These are phyloP conservation scores for Stenichneumon culpator DNA, from an alignment of 2,888 invertebrate genomes.

Conservation along the genomic window DNA sequence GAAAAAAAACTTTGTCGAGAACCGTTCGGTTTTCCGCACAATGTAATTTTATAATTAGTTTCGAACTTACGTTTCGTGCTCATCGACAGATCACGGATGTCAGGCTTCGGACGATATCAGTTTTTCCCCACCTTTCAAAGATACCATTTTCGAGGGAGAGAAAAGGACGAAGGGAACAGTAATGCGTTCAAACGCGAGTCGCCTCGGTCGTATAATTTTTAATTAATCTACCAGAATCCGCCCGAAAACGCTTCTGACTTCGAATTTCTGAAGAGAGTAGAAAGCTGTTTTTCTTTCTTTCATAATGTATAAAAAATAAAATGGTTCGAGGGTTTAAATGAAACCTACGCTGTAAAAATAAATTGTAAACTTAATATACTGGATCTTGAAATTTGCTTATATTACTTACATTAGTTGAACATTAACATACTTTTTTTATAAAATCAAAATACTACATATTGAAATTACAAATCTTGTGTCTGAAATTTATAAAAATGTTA, in stretches of 20 bases:
- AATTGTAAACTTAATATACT: too few relatives aligned
- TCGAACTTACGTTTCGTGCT: not conserved
- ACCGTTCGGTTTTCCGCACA: not conserved
- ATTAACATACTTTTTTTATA: too few relatives aligned
- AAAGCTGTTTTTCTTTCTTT: conserved; percentile 41
- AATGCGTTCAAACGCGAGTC: not conserved
- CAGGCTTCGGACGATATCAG: not conserved
- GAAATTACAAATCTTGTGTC: too few relatives aligned
- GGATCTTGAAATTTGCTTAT: too few relatives aligned
- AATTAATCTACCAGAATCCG: conserved; percentile 30
- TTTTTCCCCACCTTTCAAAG: not conserved
- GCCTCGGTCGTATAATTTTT: conserved; percentile 29
- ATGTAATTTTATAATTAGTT: conserved; percentile 6
- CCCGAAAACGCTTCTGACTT: conserved; percentile 30
- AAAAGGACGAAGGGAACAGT: not conserved
- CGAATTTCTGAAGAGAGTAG: conserved; percentile 47
- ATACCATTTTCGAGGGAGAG: too few relatives aligned
- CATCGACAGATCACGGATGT: not conserved
- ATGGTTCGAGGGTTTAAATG: not conserved
- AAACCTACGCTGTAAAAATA: not conserved
- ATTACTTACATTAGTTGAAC: too few relatives aligned
- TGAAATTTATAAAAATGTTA: too few relatives aligned
- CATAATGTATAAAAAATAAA: not conserved
- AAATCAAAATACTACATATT: too few relatives aligned
- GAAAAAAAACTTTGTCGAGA: not conserved